A percentile compares a stretch with the other conserved stretches of the same genome.
Conservation (phyloP, 2,113 vertebrate species). For the Condylura cristata region DNA sequence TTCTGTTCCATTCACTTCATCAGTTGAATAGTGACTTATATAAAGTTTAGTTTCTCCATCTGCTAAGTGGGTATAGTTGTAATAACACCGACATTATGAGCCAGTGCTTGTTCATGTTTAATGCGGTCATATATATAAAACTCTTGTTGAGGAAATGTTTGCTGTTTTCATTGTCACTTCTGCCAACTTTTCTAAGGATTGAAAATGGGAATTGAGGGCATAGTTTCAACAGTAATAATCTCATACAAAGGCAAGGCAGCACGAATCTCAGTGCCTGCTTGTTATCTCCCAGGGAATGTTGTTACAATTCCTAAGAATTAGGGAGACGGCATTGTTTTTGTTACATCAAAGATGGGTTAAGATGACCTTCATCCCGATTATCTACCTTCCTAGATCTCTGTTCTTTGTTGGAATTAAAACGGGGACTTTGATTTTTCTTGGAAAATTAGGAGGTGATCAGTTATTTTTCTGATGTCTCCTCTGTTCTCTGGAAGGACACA, state of each 20-base stretch:
- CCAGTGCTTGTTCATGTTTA: neutral
- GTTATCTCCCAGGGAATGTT: neutral
- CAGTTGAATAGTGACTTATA: neutral
- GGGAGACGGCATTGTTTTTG: neutral
- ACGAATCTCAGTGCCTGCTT: neutral
- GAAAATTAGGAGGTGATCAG: neutral
- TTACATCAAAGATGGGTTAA: neutral
- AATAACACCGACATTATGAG: neutral
- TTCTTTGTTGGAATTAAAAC: neutral
- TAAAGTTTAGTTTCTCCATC: neutral
- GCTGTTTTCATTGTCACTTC: neutral
- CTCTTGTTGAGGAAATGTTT: neutral
- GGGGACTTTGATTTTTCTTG: conserved; percentile 10
- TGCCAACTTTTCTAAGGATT: neutral
- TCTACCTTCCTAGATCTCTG: neutral
- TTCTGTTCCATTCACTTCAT: neutral
- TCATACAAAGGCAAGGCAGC: neutral
- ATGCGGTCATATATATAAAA: neutral
- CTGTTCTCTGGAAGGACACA: neutral
- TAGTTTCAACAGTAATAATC: neutral
- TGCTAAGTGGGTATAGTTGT: neutral
- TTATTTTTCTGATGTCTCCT: neutral
- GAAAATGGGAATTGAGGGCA: neutral
- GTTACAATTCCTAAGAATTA: neutral
- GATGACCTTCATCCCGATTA: neutral